Conservation (phyloP, 2,888 invertebrate genomes). For the Uloborus plumipes region DNA sequence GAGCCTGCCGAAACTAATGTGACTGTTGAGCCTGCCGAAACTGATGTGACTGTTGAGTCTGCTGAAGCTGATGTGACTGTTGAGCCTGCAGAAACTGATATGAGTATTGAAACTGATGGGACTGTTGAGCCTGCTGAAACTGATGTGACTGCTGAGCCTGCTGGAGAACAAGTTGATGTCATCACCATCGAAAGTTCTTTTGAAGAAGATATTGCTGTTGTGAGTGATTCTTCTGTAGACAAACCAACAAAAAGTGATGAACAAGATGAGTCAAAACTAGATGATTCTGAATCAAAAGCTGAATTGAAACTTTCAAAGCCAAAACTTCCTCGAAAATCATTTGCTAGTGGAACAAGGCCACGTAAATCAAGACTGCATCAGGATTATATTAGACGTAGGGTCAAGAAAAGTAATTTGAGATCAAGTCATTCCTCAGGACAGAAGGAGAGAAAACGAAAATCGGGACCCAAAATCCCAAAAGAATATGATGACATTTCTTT, state of each 20-base stretch:
- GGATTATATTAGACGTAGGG: slow-evolving; percentile 20
- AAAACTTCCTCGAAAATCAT: neutral
- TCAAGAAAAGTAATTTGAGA: neutral
- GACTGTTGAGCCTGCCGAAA: neutral
- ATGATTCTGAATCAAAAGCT: neutral
- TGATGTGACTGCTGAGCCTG: neutral
- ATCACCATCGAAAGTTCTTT: neutral
- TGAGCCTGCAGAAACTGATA: no score
- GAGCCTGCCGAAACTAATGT: neutral
- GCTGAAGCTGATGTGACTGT: neutral
- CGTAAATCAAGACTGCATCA: slow-evolving; percentile 21
- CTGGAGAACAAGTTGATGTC: neutral
- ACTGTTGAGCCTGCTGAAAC: neutral
- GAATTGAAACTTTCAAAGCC: neutral
- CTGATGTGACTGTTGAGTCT: neutral
- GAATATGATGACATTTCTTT: slow-evolving; percentile 39
- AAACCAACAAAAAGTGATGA: neutral
- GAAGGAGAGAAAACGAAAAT: neutral
- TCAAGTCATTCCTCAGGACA: neutral
- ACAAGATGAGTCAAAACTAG: no score
- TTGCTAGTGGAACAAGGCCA: neutral
- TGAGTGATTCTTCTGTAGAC: neutral
- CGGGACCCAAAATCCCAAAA: neutral
- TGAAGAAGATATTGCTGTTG: neutral
- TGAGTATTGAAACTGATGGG: no score